A percentile compares a stretch with the other conserved stretches of the same genome.
These are phyloP conservation scores for Chaetoderma sp. DNA, from an alignment of 2,888 invertebrate species.

Conservation along the genomic window DNA sequence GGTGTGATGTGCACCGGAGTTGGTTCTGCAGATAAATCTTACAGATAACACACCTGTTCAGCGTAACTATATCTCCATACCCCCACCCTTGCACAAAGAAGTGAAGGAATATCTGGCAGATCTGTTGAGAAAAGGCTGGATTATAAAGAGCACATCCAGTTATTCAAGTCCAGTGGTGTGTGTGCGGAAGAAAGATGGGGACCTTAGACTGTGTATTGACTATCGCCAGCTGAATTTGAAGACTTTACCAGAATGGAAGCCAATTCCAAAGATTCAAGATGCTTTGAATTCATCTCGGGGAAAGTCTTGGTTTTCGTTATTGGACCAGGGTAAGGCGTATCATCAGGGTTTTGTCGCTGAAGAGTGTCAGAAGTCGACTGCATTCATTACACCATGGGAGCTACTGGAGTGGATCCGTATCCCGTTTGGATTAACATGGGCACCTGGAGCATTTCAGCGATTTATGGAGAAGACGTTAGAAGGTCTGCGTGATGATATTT, in stretches of 20 bases:
- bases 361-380: constrained; percentile 25
- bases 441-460: constrained; percentile 31
- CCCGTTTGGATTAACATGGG: constrained; percentile 32
- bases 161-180: constrained; percentile 36
- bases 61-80: constrained; percentile 31
- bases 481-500: constrained; percentile 25
- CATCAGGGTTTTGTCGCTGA: constrained; percentile 36
- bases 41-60: constrained; percentile 32
- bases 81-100: constrained; percentile 35
- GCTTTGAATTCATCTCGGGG: constrained; percentile 31
- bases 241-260: constrained; percentile 18
- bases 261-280: constrained; percentile 39
- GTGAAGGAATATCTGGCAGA: constrained; percentile 40
- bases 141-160: constrained; percentile 1
- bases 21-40: constrained; percentile 32
- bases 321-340: constrained; percentile 40
- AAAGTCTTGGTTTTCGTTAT: constrained; percentile 29
- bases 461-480: constrained; percentile 31
- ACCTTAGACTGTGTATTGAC: constrained; percentile 17
- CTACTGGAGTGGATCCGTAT: constrained; percentile 35
- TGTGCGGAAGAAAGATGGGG: constrained; percentile 29
- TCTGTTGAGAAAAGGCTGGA: constrained; percentile 29
- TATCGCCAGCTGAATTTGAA: constrained; percentile 33
- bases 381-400: constrained; percentile 37
- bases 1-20: constrained; percentile 24